Evolutionary conservation across 2,888 invertebrate species (phyloP), one percentile per base, ranked within the genome.

Genomic region (Cyaniris semiargus): DNA sequence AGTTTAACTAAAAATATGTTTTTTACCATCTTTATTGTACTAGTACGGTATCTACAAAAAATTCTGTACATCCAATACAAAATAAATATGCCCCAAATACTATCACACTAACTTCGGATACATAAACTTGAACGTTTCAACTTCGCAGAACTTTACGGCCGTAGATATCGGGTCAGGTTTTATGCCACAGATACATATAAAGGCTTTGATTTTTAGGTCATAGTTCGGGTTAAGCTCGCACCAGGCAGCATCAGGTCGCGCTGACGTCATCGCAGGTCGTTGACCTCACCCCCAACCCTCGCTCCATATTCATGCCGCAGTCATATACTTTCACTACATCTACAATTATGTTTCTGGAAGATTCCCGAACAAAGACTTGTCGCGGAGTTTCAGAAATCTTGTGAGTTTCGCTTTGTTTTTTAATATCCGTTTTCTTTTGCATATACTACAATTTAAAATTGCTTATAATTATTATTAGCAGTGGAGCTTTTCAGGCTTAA

Each of bases 161-260:
- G 15, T 27, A 66, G 27, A 48, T 53, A 74, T 53, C 27, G 21
- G 48, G 27, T 74, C 48, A 18, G 48, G 18, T 48, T 48, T 27
- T 53, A 74, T 74, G 48, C 44, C 23, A 74, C 48, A 74, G 27
- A 74, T 76, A 56, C 48, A 76, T 76, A 80, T 79, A 77, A 21
- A 77, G 66, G 71, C 77, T 78, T 78, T 78, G 79, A 81, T 77
- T 72, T 72, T 80, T 81, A 91, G 91, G 92, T 92, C 92, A 89
- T 83, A 92, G 90, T 87, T 86, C 89, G 89, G 89, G 91, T 90
- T 90, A 89, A 86, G 88, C 89, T 87, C 89, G 87, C 88, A 83
- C 87, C 87, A 88, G 89, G 92, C 94, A 94, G 94, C 94, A 94
- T 94, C 94, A 94, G 95, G 94, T 94, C 95, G 88, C 88, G 87